Evolutionary conservation across 1,140 invertebrate species (phyloP).

Genomic region (Coboldia fuscipes): DNA sequence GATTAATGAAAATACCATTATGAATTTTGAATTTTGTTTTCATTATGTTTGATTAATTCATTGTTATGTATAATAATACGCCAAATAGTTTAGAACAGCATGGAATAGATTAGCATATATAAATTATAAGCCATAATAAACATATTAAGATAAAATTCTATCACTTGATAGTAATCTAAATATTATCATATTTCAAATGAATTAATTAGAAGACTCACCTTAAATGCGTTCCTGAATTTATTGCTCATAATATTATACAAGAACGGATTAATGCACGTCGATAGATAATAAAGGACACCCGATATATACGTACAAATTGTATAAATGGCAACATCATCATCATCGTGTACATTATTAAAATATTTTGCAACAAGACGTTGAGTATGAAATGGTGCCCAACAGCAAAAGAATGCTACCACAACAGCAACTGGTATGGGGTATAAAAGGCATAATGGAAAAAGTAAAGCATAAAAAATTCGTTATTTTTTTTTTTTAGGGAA

Average conservation of each 20-base stretch:
- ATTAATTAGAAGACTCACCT: too few relatives aligned
- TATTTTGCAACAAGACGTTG: slow-evolving; percentile 53
- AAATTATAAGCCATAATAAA: too few relatives aligned
- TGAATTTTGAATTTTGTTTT: too few relatives aligned
- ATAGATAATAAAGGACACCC: slow-evolving; percentile 42
- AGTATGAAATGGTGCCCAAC: slow-evolving; percentile 79
- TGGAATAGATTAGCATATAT: too few relatives aligned
- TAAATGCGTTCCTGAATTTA: slow-evolving; percentile 57
- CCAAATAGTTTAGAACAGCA: too few relatives aligned
- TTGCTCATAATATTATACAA: slow-evolving; percentile 66
- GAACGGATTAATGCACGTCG: slow-evolving; percentile 52
- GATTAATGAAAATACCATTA: too few relatives aligned
- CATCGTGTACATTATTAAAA: slow-evolving; percentile 26
- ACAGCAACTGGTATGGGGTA: slow-evolving; percentile 51
- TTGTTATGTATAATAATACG: too few relatives aligned
- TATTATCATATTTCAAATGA: too few relatives aligned
- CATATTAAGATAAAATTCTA: too few relatives aligned
- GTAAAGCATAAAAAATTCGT: background rate
- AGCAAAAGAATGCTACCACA: slow-evolving; percentile 74
- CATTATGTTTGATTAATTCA: too few relatives aligned
- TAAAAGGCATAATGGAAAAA: background rate
- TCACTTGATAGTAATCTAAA: too few relatives aligned
- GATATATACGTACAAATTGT: slow-evolving; percentile 28
- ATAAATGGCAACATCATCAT: slow-evolving; percentile 8
- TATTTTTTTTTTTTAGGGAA: background rate